These are phyloP conservation scores for Platyura marginata DNA, from an alignment of 1,140 invertebrate species.

Conservation along the genomic window DNA sequence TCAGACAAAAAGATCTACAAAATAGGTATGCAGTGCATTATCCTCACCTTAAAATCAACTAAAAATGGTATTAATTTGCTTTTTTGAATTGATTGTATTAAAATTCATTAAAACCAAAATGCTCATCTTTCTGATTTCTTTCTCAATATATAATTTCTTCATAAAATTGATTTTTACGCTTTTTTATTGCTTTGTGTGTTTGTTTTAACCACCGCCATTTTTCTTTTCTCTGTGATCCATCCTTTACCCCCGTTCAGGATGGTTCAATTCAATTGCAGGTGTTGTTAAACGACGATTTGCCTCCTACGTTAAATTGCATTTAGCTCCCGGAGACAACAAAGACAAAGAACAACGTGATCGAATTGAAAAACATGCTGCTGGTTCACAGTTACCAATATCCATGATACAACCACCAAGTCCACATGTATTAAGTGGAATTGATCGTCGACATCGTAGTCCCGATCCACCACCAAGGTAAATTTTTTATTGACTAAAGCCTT, in stretches of 20 bases:
- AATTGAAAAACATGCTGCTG: slow-evolving; percentile 3
- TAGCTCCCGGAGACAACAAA: slow-evolving; percentile 21
- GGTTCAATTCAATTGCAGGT: slow-evolving; percentile 39
- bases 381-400: not conserved
- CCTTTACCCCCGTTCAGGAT: slow-evolving; percentile 25
- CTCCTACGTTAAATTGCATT: slow-evolving; percentile 56
- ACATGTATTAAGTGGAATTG: slow-evolving; percentile 13
- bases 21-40: too few relatives aligned
- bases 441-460: slow-evolving; percentile 33
- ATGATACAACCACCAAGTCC: slow-evolving; percentile 8
- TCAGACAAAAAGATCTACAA: too few relatives aligned
- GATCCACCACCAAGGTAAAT: slow-evolving; percentile 38
- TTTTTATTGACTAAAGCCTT: too few relatives aligned
- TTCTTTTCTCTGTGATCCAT: not conserved
- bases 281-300: slow-evolving; percentile 47
- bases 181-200: not conserved
- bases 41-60: too few relatives aligned
- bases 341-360: slow-evolving; percentile 3
- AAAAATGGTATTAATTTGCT: too few relatives aligned
- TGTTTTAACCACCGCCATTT: not conserved
- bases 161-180: not conserved
- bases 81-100: too few relatives aligned
- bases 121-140: too few relatives aligned
- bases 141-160: too few relatives aligned
- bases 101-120: too few relatives aligned